Percentiles rank a stretch among this genome's conserved stretches.
phyloP scores from a whole-genome alignment of 2,113 vertebrate genomes.

The Myxocyprinus asiaticus region DNA sequence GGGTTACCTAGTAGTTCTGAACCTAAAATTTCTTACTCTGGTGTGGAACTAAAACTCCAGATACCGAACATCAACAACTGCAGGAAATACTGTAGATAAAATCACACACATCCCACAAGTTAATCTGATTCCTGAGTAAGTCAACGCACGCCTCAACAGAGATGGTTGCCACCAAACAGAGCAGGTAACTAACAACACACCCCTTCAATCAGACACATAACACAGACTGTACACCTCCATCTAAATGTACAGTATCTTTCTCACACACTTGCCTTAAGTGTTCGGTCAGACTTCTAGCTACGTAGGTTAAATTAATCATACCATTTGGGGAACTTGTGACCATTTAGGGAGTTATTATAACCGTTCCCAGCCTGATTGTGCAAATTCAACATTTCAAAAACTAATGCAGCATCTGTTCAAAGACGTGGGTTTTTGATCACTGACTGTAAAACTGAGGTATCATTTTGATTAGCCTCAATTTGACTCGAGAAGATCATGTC shows the following conservation, averaged over 20 bases:
- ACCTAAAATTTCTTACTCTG: too few relatives aligned
- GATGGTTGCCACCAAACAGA: conserved; percentile 72
- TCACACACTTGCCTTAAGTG: not conserved
- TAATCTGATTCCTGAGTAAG: conserved; percentile 7
- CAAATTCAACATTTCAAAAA: too few relatives aligned
- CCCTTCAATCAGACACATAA: conserved; percentile 11
- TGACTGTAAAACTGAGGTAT: too few relatives aligned
- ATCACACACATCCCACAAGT: conserved; percentile 1
- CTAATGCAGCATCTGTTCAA: too few relatives aligned
- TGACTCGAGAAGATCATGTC: too few relatives aligned
- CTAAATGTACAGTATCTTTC: not conserved
- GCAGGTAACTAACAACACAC: conserved; percentile 55
- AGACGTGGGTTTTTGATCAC: too few relatives aligned
- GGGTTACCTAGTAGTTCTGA: too few relatives aligned
- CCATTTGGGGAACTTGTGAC: not conserved
- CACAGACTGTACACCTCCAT: not conserved
- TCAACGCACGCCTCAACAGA: conserved; percentile 50
- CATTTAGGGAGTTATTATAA: not conserved
- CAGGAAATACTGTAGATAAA: too few relatives aligned
- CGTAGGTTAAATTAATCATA: not conserved
- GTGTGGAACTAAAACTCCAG: too few relatives aligned
- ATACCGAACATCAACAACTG: too few relatives aligned
- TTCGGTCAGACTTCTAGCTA: not conserved
- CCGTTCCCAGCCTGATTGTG: too few relatives aligned
- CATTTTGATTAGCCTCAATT: too few relatives aligned